phyloP scores from a whole-genome alignment of 2,888 invertebrate genomes.

The Coleophora flavipennella region DNA sequence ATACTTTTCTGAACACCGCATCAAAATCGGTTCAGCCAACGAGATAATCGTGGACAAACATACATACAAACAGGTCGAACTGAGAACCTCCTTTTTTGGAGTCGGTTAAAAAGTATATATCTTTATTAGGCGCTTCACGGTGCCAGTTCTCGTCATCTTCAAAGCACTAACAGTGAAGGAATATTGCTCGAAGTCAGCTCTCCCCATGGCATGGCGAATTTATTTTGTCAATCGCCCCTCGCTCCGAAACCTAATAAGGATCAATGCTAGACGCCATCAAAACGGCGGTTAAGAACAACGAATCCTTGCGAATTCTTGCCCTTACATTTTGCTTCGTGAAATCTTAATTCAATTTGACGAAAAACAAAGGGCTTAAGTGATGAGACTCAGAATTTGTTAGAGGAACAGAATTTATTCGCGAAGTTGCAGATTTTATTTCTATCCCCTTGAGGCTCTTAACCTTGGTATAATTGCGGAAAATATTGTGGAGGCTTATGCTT shows the following conservation, averaged over 20 bases:
- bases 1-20: too few relatives aligned
- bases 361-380: conserved; percentile 33
- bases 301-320: conserved; percentile 28
- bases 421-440: conserved; percentile 13
- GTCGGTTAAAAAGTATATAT: too few relatives aligned
- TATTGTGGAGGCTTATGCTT: too few relatives aligned
- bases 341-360: conserved; percentile 49
- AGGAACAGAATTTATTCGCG: conserved; percentile 15
- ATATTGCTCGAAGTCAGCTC: conserved; percentile 29
- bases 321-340: conserved; percentile 34
- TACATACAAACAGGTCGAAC: too few relatives aligned
- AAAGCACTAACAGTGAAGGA: conserved; percentile 24
- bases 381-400: conserved; percentile 32
- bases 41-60: too few relatives aligned
- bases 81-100: too few relatives aligned
- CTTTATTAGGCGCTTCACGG: too few relatives aligned
- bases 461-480: too few relatives aligned
- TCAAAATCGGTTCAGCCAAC: too few relatives aligned
- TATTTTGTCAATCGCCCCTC: conserved; percentile 37
- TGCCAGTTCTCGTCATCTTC: neutral
- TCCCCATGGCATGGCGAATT: conserved; percentile 32
- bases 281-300: conserved; percentile 35
- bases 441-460: conserved; percentile 5
- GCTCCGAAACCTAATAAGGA: conserved; percentile 52
- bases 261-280: conserved; percentile 37